Conservation (phyloP, 2,113 vertebrate species). For the Catagonus wagneri region DNA sequence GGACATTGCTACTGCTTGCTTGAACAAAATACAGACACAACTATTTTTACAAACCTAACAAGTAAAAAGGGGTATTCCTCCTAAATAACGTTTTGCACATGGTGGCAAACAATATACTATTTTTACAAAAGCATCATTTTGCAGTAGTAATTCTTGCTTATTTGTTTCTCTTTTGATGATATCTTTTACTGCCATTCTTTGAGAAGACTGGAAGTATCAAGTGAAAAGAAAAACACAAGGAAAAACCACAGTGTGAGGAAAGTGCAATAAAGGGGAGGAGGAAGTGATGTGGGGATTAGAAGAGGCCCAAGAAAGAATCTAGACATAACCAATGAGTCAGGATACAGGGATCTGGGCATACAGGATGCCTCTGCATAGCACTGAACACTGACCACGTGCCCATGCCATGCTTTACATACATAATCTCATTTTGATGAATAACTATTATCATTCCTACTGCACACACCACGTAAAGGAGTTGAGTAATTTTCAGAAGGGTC, state of each 20-base stretch:
- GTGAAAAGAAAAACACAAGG: not conserved
- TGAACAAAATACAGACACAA: not conserved
- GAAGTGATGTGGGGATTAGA: not conserved
- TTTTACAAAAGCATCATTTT: not conserved
- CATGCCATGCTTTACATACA: not conserved
- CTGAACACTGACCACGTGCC: no score
- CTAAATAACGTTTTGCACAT: not conserved
- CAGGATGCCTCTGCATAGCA: not conserved
- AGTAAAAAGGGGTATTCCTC: not conserved
- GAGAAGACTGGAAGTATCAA: not conserved
- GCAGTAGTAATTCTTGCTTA: not conserved
- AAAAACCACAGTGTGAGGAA: not conserved
- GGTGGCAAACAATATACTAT: not conserved
- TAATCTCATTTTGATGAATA: conserved; percentile 29
- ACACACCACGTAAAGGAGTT: not conserved
- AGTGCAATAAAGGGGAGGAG: not conserved
- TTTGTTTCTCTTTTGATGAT: conserved; percentile 35
- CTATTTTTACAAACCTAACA: not conserved
- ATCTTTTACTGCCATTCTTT: not conserved
- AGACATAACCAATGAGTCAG: not conserved
- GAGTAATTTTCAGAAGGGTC: not conserved
- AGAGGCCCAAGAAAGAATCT: not conserved
- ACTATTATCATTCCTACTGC: not conserved
- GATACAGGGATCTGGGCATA: not conserved
- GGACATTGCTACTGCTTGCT: not conserved